Evolutionary conservation across 2,888 invertebrate species (phyloP).

Genomic region (Coenonympha arcania): DNA sequence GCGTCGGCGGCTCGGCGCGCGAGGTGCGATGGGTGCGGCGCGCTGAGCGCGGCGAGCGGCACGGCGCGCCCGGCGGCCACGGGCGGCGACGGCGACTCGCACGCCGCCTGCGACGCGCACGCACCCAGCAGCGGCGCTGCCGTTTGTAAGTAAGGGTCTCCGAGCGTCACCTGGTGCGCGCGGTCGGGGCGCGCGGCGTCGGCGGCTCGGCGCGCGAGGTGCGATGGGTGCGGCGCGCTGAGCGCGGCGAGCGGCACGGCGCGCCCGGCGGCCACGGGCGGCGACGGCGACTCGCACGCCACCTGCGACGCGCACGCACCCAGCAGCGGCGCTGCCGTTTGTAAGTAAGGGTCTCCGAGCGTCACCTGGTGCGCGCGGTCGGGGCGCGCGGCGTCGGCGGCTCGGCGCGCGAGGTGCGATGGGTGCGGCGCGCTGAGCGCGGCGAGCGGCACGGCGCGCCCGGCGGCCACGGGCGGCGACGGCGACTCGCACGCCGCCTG

Average conservation of each 20-base stretch:
- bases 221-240: conserved; percentile 9
- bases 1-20: conserved; percentile 20
- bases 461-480: conserved; percentile 23
- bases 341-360: neutral
- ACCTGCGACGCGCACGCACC: conserved; percentile 18
- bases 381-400: conserved; percentile 31
- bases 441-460: conserved; percentile 34
- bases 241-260: conserved; percentile 34
- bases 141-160: conserved; percentile 26
- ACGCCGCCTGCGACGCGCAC: conserved; percentile 11
- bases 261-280: conserved; percentile 25
- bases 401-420: conserved; percentile 7
- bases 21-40: conserved; percentile 8
- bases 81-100: conserved; percentile 22
- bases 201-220: conserved; percentile 2
- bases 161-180: neutral
- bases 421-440: conserved; percentile 15
- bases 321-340: conserved; percentile 40
- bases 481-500: conserved; percentile 16
- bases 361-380: conserved; percentile 10
- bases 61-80: conserved; percentile 29
- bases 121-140: conserved; percentile 36
- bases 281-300: conserved; percentile 20
- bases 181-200: conserved; percentile 32
- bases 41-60: conserved; percentile 30